These are phyloP conservation scores for Trissonchulus latispiculum DNA, from an alignment of 2,888 invertebrate genomes.

Conservation along the genomic window DNA sequence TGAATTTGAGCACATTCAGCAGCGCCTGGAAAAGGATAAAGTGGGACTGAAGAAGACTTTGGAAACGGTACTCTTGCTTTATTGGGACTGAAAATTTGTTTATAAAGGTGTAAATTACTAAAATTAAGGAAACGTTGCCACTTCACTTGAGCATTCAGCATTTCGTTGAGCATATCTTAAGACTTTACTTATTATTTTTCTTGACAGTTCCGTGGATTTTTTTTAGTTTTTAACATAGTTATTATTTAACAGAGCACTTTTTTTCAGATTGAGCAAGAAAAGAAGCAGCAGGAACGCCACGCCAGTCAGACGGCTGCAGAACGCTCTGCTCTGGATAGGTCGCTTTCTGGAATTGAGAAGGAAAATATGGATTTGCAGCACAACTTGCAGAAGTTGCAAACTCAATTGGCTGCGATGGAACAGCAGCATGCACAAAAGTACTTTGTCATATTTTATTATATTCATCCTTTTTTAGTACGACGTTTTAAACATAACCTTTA, in stretches of 20 bases:
- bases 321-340: constrained; percentile 13
- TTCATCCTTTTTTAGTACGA: too few relatives aligned
- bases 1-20: not conserved
- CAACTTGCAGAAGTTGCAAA: constrained; percentile 17
- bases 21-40: constrained; percentile 18
- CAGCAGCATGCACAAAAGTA: constrained; percentile 21
- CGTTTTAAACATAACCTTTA: too few relatives aligned
- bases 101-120: too few relatives aligned
- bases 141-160: too few relatives aligned
- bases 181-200: too few relatives aligned
- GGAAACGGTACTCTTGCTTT: too few relatives aligned
- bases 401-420: constrained; percentile 14
- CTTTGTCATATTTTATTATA: not conserved
- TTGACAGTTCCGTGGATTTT: too few relatives aligned
- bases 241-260: too few relatives aligned
- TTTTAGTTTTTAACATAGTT: too few relatives aligned
- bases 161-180: too few relatives aligned
- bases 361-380: constrained; percentile 18
- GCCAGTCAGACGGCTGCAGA: constrained; percentile 5
- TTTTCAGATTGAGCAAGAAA: constrained; percentile 17
- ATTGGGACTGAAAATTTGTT: too few relatives aligned
- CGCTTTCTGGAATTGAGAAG: constrained; percentile 18
- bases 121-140: too few relatives aligned
- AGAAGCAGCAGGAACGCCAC: not conserved
- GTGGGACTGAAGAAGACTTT: constrained; percentile 7